These are phyloP conservation scores for Drosophila athabasca DNA, from an alignment of 1,140 invertebrate genomes.

Conservation along the genomic window DNA sequence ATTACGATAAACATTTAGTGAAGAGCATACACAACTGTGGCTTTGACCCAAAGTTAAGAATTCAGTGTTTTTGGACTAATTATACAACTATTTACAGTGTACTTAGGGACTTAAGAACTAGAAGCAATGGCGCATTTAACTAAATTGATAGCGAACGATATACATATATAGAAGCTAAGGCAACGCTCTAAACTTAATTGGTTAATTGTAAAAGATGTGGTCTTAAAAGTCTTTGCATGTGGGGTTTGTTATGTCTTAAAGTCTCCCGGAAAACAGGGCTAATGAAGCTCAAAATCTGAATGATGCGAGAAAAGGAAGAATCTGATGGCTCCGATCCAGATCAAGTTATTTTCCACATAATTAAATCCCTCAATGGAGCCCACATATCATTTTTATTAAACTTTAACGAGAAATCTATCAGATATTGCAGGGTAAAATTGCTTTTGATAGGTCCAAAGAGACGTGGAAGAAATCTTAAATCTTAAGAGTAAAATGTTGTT, in stretches of 20 bases:
- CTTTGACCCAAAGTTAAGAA: conserved; percentile 32
- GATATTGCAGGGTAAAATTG: not conserved
- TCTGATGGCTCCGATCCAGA: not conserved
- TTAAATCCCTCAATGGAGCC: conserved; percentile 43
- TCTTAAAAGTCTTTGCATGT: conserved; percentile 44
- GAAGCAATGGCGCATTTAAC: conserved; percentile 35
- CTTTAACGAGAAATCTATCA: conserved; percentile 3
- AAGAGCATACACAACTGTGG: conserved; percentile 56
- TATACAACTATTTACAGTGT: conserved; percentile 60
- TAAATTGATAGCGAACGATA: conserved; percentile 20
- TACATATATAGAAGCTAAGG: conserved; percentile 34
- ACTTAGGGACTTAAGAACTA: conserved; percentile 14
- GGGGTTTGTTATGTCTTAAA: conserved; percentile 5
- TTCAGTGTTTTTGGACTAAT: conserved; percentile 30
- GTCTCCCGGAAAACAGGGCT: not conserved
- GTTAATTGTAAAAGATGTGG: conserved; percentile 8
- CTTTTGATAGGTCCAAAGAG: not conserved
- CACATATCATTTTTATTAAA: conserved; percentile 40
- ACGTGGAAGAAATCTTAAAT: not conserved
- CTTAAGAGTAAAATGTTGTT: not conserved
- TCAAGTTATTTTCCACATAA: not conserved
- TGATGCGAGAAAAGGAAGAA: not conserved
- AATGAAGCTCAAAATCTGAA: conserved; percentile 1
- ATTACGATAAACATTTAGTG: conserved; percentile 47
- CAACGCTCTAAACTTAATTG: conserved; percentile 36